phyloP scores from a whole-genome alignment of 1,140 invertebrate genomes.

The Tenebrio molitor region DNA sequence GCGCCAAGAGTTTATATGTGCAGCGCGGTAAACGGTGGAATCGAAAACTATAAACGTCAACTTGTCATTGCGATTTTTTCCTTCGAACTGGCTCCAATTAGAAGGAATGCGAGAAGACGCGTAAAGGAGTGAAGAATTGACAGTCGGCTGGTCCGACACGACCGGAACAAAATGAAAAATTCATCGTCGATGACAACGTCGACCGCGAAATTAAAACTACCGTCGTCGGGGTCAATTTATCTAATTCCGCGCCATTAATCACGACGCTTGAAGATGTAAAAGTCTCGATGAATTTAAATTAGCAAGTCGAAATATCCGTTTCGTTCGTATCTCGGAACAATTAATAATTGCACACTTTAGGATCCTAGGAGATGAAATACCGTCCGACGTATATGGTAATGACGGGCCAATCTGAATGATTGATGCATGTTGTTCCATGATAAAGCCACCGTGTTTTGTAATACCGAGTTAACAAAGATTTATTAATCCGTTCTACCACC shows the following conservation, averaged over 20 bases:
- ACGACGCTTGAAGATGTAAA: slow-evolving; percentile 11
- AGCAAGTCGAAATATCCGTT: not conserved
- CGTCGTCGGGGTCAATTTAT: slow-evolving; percentile 12
- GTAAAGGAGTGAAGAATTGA: no score
- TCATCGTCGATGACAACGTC: slow-evolving; percentile 12
- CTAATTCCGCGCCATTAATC: slow-evolving; percentile 26
- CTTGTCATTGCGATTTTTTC: no score
- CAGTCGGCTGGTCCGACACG: no score
- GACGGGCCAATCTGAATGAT: slow-evolving; percentile 60
- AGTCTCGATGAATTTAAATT: slow-evolving; percentile 1
- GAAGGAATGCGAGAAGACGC: no score
- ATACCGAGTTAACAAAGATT: slow-evolving; percentile 57
- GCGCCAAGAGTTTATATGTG: no score
- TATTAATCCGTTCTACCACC: slow-evolving; percentile 55
- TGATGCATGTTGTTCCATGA: slow-evolving; percentile 58
- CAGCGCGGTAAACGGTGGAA: no score
- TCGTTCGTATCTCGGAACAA: slow-evolving; percentile 6
- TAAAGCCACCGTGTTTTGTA: slow-evolving; percentile 57
- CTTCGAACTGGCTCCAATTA: no score
- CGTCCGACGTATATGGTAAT: slow-evolving; percentile 57
- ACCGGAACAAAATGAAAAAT: slow-evolving; percentile 6
- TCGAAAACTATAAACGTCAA: not conserved
- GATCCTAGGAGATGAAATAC: slow-evolving; percentile 38
- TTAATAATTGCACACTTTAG: slow-evolving; percentile 29
- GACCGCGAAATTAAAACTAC: slow-evolving; percentile 12